Percentiles rank a stretch among this genome's conserved stretches.
phyloP scores from a whole-genome alignment of 2,888 invertebrate genomes.

The Xestia c-nigrum region DNA sequence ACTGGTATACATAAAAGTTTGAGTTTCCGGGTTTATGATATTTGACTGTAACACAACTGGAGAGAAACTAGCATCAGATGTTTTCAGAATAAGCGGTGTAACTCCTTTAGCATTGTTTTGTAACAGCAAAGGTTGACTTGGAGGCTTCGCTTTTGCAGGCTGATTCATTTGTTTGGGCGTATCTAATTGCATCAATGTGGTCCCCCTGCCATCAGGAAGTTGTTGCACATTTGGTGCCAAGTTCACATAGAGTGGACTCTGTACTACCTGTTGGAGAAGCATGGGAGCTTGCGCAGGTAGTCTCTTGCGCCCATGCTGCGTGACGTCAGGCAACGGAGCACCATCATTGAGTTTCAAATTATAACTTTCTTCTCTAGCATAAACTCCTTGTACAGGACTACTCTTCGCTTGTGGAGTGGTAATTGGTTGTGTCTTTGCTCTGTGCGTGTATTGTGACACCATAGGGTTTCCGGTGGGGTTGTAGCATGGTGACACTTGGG shows the following conservation, averaged over 20 bases:
- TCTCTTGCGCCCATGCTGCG: slow-evolving; percentile 77
- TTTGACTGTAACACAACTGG: slow-evolving; percentile 93
- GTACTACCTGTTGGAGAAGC: slow-evolving; percentile 86
- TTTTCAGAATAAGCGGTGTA: slow-evolving; percentile 84
- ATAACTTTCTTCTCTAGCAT: slow-evolving; percentile 79
- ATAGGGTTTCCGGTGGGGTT: slow-evolving; percentile 82
- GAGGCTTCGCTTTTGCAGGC: slow-evolving; percentile 72
- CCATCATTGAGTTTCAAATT: slow-evolving; percentile 77
- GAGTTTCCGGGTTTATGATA: slow-evolving; percentile 88
- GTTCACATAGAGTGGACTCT: slow-evolving; percentile 86
- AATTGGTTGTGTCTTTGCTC: slow-evolving; percentile 64
- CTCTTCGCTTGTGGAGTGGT: slow-evolving; percentile 74
- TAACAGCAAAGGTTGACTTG: slow-evolving; percentile 80
- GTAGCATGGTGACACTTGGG: slow-evolving; percentile 80
- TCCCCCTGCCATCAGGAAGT: slow-evolving; percentile 76
- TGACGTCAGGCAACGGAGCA: slow-evolving; percentile 78
- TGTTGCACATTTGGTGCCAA: slow-evolving; percentile 81
- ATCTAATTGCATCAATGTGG: slow-evolving; percentile 79
- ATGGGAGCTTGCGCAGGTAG: slow-evolving; percentile 78
- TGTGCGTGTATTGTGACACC: slow-evolving; percentile 83
- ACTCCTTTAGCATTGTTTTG: slow-evolving; percentile 83
- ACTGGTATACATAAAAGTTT: slow-evolving; percentile 88
- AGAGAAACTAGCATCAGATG: slow-evolving; percentile 85
- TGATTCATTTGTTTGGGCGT: slow-evolving; percentile 76
- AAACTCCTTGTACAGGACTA: slow-evolving; percentile 79